phyloP scores from a whole-genome alignment of 2,797 vertebrate species.

The Anguilla marmorata region DNA sequence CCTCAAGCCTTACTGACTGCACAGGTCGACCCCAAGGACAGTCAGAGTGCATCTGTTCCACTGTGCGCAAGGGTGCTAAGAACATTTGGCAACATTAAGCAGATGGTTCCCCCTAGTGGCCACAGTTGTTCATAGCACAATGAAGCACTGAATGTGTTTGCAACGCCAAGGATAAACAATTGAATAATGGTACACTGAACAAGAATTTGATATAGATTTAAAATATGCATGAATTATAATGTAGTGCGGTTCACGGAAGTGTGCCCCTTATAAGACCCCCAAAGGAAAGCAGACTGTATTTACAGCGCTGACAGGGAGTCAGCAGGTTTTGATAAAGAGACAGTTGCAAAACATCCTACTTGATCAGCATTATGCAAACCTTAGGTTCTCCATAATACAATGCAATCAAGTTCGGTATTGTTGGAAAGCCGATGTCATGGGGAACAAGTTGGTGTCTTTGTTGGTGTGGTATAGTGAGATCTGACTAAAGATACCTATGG shows the following conservation, averaged over 20 bases:
- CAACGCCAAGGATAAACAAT: neutral
- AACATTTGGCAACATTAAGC: neutral
- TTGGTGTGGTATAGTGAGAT: too few relatives aligned
- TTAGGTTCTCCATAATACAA: too few relatives aligned
- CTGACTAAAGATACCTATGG: too few relatives aligned
- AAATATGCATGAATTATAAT: neutral
- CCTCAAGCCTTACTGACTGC: neutral
- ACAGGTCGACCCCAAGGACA: neutral
- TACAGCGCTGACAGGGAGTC: too few relatives aligned
- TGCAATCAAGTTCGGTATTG: too few relatives aligned
- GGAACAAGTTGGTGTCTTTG: too few relatives aligned
- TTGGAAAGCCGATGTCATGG: too few relatives aligned
- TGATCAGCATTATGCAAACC: too few relatives aligned
- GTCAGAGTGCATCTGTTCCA: neutral
- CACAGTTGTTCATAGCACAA: neutral
- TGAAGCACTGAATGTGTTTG: neutral
- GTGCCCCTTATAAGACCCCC: neutral
- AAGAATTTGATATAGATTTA: neutral
- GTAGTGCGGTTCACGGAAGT: neutral
- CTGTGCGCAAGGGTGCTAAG: neutral
- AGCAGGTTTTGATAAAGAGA: too few relatives aligned
- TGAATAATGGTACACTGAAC: neutral
- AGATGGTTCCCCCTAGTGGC: constrained; percentile 12
- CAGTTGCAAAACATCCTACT: too few relatives aligned
- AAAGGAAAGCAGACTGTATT: too few relatives aligned